phyloP scores from a whole-genome alignment of 2,888 invertebrate species.

The Psococerastis gibbosa region DNA sequence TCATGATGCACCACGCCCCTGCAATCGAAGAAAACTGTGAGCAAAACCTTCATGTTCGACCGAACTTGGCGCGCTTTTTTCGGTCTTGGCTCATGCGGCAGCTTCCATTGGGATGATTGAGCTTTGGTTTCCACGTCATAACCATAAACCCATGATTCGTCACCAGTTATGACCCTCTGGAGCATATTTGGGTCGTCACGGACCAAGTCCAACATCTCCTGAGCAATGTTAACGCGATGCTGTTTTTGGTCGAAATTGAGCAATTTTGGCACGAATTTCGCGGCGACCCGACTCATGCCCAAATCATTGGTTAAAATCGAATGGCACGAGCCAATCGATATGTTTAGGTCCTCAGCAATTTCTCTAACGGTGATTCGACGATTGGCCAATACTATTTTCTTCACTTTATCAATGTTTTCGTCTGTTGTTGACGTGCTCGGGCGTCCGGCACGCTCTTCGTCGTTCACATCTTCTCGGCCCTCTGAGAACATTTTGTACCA shows the following conservation, averaged over 20 bases:
- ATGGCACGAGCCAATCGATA: too few relatives aligned
- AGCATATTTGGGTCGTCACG: not conserved
- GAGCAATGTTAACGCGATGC: slow-evolving; percentile 3
- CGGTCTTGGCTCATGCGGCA: not conserved
- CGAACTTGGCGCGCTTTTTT: slow-evolving; percentile 5
- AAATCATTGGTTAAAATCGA: slow-evolving; percentile 12
- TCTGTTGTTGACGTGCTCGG: too few relatives aligned
- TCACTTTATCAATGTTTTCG: too few relatives aligned
- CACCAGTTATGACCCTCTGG: slow-evolving; percentile 11
- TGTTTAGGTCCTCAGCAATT: too few relatives aligned
- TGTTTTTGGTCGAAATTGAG: slow-evolving; percentile 13
- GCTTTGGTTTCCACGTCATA: slow-evolving; percentile 11
- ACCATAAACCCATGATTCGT: slow-evolving; percentile 12
- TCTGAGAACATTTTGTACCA: too few relatives aligned
- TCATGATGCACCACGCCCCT: slow-evolving; percentile 7
- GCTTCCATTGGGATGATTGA: not conserved
- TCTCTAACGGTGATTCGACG: too few relatives aligned
- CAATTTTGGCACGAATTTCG: slow-evolving; percentile 13
- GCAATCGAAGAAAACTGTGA: slow-evolving; percentile 10
- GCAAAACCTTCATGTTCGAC: slow-evolving; percentile 8
- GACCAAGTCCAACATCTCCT: not conserved
- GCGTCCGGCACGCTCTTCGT: too few relatives aligned
- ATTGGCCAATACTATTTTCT: too few relatives aligned
- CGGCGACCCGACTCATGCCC: slow-evolving; percentile 12
- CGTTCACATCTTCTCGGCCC: too few relatives aligned